phyloP scores from a whole-genome alignment of 2,888 invertebrate genomes.

The Tachina lurida region DNA sequence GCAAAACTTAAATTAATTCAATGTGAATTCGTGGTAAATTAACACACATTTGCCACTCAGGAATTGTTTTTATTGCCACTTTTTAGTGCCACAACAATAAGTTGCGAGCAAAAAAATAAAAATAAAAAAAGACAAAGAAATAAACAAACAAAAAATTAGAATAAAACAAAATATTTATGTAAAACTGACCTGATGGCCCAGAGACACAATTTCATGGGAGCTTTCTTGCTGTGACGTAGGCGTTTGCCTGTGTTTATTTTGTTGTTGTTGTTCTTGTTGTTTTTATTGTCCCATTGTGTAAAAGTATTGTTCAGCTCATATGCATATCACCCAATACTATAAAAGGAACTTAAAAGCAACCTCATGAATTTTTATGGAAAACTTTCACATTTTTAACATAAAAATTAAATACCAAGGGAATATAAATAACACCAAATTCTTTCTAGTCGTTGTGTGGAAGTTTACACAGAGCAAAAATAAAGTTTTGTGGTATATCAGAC shows the following conservation, averaged over 20 bases:
- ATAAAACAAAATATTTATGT: slow-evolving; percentile 35
- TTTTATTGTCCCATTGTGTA: slow-evolving; percentile 35
- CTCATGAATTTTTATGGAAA: slow-evolving; percentile 53
- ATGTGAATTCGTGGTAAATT: slow-evolving; percentile 69
- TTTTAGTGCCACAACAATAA: slow-evolving; percentile 33
- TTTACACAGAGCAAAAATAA: too few species aligned
- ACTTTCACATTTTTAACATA: slow-evolving; percentile 9
- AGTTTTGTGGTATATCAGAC: too few species aligned
- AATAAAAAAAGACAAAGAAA: too few species aligned
- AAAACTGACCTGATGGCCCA: slow-evolving; percentile 67
- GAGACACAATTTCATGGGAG: slow-evolving; percentile 58
- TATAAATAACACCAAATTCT: slow-evolving; percentile 26
- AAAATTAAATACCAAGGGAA: not conserved
- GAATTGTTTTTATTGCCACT: slow-evolving; percentile 53
- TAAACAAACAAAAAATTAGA: slow-evolving; percentile 16
- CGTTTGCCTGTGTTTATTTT: slow-evolving; percentile 2
- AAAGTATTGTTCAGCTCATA: slow-evolving; percentile 15
- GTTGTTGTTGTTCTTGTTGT: too few species aligned
- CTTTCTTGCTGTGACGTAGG: not conserved
- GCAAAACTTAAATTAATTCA: slow-evolving; percentile 65
- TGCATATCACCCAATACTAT: slow-evolving; percentile 9
- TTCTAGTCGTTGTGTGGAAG: not conserved
- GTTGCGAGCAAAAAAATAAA: not conserved
- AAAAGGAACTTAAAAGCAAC: slow-evolving; percentile 21
- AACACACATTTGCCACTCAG: slow-evolving; percentile 66